Conservation (phyloP, 2,888 invertebrate species). For the Orchesella flavescens region DNA sequence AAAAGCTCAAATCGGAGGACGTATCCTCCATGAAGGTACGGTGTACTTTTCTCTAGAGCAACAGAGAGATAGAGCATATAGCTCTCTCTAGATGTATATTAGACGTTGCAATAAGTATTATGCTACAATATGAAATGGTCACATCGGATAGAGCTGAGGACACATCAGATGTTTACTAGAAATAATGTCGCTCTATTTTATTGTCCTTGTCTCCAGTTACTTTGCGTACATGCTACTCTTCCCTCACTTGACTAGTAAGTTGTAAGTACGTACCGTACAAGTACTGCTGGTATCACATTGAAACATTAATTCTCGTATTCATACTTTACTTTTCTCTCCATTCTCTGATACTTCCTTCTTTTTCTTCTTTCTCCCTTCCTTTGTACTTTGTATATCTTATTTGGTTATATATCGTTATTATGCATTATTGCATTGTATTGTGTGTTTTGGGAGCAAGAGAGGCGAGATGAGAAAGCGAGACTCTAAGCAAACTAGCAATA, state of each 20-base stretch:
- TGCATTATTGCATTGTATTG: slow-evolving; percentile 62
- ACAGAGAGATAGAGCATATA: not conserved
- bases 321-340: slow-evolving; percentile 42
- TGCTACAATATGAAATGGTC: slow-evolving; percentile 25
- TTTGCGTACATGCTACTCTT: slow-evolving; percentile 13
- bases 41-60: not conserved
- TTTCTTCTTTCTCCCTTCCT: slow-evolving; percentile 11
- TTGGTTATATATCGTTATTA: slow-evolving; percentile 58
- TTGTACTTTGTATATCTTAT: slow-evolving; percentile 47
- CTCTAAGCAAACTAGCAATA: too few species aligned
- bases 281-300: slow-evolving; percentile 5
- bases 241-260: slow-evolving; percentile 7
- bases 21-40: not conserved
- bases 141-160: slow-evolving; percentile 55
- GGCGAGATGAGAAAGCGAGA: not conserved
- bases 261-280: too few species aligned
- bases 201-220: slow-evolving; percentile 64
- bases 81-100: not conserved
- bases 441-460: slow-evolving; percentile 13
- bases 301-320: slow-evolving; percentile 49
- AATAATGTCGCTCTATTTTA: slow-evolving; percentile 68
- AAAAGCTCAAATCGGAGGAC: too few species aligned
- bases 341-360: slow-evolving; percentile 36
- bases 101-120: too few species aligned
- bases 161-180: slow-evolving; percentile 67